Conservation (phyloP, 2,797 vertebrate species). For the Enteromius argenteus region DNA sequence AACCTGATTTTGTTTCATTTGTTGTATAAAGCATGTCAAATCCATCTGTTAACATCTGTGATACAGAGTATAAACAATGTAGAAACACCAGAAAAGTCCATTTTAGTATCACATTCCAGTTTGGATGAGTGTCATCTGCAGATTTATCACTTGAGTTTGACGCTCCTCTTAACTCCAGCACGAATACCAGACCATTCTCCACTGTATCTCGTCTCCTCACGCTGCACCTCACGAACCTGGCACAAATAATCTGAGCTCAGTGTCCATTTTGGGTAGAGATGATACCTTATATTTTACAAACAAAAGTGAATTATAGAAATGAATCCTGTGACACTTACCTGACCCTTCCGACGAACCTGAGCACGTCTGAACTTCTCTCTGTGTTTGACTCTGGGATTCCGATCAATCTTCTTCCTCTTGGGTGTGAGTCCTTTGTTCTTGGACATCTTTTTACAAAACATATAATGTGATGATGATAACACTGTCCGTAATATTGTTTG, state of each 20-base stretch:
- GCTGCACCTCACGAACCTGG: slow-evolving; percentile 88
- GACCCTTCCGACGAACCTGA: slow-evolving; percentile 92
- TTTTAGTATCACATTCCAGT: not conserved
- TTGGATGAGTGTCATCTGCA: not conserved
- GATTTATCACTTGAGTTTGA: slow-evolving; percentile 85
- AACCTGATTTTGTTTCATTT: not conserved
- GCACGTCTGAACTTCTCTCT: slow-evolving; percentile 93
- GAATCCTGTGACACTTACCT: slow-evolving; percentile 71
- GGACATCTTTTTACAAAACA: slow-evolving; percentile 82
- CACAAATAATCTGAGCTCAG: slow-evolving; percentile 21
- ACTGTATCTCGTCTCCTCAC: slow-evolving; percentile 84
- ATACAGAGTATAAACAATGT: not conserved
- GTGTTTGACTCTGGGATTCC: slow-evolving; percentile 96
- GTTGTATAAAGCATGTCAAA: not conserved
- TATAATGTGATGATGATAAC: not conserved
- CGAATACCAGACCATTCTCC: slow-evolving; percentile 94
- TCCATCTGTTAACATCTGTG: not conserved
- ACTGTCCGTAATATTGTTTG: not conserved
- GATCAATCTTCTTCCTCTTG: slow-evolving; percentile 94
- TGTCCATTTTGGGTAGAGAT: not conserved
- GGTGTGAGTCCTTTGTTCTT: slow-evolving; percentile 97
- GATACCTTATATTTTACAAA: not conserved
- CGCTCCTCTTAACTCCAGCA: slow-evolving; percentile 93
- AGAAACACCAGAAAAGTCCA: not conserved
- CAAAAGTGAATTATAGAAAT: not conserved